Base-by-base conservation (phyloP, 2,797 vertebrate species). In the Benthosema pterotum region DNA sequence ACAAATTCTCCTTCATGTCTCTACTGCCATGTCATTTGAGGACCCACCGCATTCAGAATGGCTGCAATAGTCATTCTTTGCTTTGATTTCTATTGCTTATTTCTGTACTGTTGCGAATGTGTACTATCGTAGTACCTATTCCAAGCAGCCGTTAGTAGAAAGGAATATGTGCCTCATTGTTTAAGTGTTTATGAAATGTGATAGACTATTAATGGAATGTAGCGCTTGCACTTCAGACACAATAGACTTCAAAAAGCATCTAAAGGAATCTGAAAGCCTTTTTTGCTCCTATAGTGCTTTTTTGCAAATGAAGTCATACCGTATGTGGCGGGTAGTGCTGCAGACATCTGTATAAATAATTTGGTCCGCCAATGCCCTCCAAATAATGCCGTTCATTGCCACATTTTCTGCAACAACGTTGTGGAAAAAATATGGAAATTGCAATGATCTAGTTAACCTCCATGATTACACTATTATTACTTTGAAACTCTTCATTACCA, bases 371-470 rank as follows among this genome's bases (percentile, higher is more conserved):
- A 46, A 53, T 76, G 80, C 78, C 68, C 65, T 47, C 5, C 25
- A 51, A 25, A 81, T 77, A 64, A 74, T 80, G 71, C 81, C 79
- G 72, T 68, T 69, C 52, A 53, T 50, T 38, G 49, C 62, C 72
- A 72, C 32, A 32, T 69, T 83, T 72, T 58, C 60, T 69, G 52
- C 2, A 1, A 60, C 47, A 22, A 12, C 78, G 66, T 61, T 54
- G 69, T 78, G 74, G 58, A 45, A 57, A 85, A 78, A 83, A 87
- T 87, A 89, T 76, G 86, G 87, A 63, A 69, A 68, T 72, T 82
- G 74, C 89, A 80, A 90, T 90, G 80, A 84, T 38, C 76, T 77
- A 75, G 65, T 87, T 89, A 88, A 89, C 86, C 87, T 88, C 77
- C 52, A 73, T 67, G 81, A 82, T 80, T 85, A 71, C 61, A 58